Percentiles rank a stretch among this genome's conserved stretches.
Evolutionary conservation across 2,888 invertebrate species (phyloP).

Genomic region (Meloe dianella): DNA sequence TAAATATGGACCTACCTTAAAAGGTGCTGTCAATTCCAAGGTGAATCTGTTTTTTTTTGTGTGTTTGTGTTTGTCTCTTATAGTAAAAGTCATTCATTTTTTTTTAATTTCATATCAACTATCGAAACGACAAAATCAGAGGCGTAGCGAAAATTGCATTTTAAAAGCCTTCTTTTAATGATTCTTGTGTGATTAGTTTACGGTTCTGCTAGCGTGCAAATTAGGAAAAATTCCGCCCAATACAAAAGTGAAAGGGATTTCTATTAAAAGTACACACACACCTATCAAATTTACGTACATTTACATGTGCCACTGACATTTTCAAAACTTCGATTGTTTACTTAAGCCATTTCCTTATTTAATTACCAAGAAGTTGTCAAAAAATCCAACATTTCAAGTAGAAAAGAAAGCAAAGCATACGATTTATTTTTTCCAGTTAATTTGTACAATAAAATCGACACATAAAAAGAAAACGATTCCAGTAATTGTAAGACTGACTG

Average conservation of each 20-base stretch:
- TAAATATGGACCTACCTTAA: neutral
- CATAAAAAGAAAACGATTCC: constrained; percentile 85
- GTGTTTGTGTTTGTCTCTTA: too few relatives aligned
- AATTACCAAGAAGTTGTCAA: neutral
- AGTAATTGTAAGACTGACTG: constrained; percentile 86
- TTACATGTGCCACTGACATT: neutral
- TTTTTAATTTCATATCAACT: too few relatives aligned
- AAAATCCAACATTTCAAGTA: neutral
- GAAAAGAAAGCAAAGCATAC: neutral
- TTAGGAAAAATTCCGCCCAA: neutral
- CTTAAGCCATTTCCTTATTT: neutral
- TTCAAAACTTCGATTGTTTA: neutral
- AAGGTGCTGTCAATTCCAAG: constrained; percentile 1
- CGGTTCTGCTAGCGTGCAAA: neutral
- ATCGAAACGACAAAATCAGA: too few relatives aligned
- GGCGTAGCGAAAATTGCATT: too few relatives aligned
- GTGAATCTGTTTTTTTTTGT: neutral
- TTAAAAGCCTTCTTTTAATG: too few relatives aligned
- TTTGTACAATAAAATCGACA: constrained; percentile 80
- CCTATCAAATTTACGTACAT: neutral
- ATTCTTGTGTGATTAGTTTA: too few relatives aligned
- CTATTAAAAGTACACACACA: neutral
- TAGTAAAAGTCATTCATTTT: too few relatives aligned
- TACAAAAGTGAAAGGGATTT: constrained; percentile 1
- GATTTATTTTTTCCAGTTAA: constrained; percentile 66